A percentile compares a stretch with the other conserved stretches of the same genome.
phyloP scores from a whole-genome alignment of 2,113 vertebrate species.

The Serinus canaria region DNA sequence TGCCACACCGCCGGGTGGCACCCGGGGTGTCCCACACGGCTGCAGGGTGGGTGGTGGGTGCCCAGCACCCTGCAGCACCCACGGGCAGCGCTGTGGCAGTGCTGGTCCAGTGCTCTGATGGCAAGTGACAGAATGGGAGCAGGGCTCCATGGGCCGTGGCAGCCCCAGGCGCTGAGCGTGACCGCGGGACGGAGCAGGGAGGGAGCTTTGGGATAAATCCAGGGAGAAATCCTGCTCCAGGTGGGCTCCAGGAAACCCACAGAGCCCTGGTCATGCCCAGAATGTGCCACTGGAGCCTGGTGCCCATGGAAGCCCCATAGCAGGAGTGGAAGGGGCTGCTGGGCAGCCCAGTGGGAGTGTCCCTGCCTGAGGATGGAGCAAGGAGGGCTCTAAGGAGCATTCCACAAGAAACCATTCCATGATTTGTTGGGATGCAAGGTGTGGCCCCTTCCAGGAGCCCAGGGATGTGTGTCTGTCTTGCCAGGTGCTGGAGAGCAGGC shows the following conservation, averaged over 20 bases:
- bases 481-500: background rate
- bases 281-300: background rate
- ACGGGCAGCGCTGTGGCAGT: background rate
- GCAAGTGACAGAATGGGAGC: constrained; percentile 61
- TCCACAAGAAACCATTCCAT: background rate
- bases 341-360: background rate
- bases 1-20: background rate
- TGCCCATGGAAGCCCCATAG: accelerated
- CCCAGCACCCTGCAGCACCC: background rate
- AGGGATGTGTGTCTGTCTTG: background rate
- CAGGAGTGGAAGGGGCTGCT: background rate
- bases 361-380: background rate
- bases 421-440: accelerated
- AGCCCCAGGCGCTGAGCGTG: background rate
- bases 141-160: constrained; percentile 13
- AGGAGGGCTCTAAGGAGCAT: background rate
- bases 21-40: accelerated
- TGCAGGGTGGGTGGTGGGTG: background rate
- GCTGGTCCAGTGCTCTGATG: constrained; percentile 24
- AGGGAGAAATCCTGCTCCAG: no score
- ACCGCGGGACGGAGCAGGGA: background rate
- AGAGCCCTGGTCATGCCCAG: accelerated
- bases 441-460: background rate
- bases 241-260: background rate
- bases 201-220: accelerated